These are phyloP conservation scores for Zapornia atra DNA, from an alignment of 2,113 vertebrate genomes.

Conservation along the genomic window DNA sequence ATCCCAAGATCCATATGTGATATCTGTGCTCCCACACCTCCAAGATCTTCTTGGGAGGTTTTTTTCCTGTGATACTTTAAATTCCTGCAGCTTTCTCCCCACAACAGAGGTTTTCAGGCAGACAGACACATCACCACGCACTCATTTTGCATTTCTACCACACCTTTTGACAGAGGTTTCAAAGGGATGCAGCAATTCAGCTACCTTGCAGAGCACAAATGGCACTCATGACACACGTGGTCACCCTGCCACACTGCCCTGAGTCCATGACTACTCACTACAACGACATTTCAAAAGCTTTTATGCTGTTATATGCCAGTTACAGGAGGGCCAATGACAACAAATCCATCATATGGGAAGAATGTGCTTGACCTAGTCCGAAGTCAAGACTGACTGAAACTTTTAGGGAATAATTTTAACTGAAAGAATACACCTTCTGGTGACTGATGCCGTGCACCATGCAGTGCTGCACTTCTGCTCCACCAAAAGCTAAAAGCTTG, in stretches of 20 bases:
- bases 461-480: neutral
- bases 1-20: neutral
- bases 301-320: neutral
- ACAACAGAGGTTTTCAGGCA: neutral
- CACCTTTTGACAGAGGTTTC: neutral
- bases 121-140: too few species aligned
- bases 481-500: neutral
- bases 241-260: neutral
- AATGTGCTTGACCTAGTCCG: neutral
- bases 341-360: neutral
- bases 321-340: neutral
- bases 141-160: neutral
- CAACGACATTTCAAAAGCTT: neutral
- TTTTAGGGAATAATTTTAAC: neutral
- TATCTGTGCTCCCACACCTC: neutral
- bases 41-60: neutral
- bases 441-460: rapidly evolving
- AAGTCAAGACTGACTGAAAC: neutral
- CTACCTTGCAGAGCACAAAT: neutral
- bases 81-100: neutral
- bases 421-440: neutral
- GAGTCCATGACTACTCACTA: rapidly evolving
- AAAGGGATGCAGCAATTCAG: neutral
- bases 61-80: neutral
- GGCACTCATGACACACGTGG: rapidly evolving